A percentile compares a stretch with the other conserved stretches of the same genome.
Conservation (phyloP, 2,888 invertebrate species). For the Acanthosepion pharaonis region DNA sequence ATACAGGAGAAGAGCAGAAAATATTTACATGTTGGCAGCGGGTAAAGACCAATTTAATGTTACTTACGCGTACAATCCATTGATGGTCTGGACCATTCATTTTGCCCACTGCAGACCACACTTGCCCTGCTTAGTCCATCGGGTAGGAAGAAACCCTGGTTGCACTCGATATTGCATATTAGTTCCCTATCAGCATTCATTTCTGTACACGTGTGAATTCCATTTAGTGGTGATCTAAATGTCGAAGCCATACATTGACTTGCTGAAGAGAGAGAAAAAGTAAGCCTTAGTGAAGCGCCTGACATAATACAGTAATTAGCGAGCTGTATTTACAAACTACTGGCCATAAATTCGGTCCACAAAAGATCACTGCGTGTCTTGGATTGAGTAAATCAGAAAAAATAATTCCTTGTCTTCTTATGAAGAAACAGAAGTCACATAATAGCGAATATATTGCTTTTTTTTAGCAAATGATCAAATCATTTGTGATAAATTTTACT, state of each 20-base stretch:
- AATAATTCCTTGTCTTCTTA: no score
- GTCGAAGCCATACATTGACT: background rate
- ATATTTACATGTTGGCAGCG: no score
- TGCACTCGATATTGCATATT: background rate
- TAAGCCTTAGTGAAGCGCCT: no score
- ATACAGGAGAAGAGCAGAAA: background rate
- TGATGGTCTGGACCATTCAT: background rate
- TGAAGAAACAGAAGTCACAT: no score
- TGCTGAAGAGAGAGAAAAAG: background rate
- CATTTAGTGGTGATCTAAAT: background rate
- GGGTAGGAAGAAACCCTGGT: background rate
- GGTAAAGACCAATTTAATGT: background rate
- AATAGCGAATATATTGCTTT: no score
- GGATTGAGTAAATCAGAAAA: no score
- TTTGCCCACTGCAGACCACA: background rate
- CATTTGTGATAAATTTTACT: no score
- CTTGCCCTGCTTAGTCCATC: background rate
- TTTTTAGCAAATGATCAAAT: no score
- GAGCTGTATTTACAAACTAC: no score
- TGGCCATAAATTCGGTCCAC: no score
- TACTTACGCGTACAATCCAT: constrained; percentile 16
- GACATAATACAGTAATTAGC: no score
- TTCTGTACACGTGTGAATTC: background rate
- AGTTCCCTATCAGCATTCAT: background rate
- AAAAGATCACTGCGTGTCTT: no score